Base-by-base conservation (phyloP, 92 coral and sea anemone species). In the Porites divaricata region DNA sequence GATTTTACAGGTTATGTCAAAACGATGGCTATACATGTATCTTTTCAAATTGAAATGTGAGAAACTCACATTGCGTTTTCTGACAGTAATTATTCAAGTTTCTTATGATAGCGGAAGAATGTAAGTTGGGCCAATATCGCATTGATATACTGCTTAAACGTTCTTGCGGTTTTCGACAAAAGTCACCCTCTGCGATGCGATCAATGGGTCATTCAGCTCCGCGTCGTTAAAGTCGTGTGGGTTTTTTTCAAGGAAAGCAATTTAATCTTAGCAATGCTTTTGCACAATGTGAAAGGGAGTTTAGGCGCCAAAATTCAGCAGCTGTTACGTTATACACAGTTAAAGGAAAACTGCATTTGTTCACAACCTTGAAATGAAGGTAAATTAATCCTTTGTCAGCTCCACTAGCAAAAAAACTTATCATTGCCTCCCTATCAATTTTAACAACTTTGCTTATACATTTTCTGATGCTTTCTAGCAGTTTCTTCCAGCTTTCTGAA, bases 141-240 rank as follows among this genome's bases (percentile, higher is more conserved):
- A 24, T 59, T 25, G 26, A 57, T 58, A 63, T 75, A 82, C 71
- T 22, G 69, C 66, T 57, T 50, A 20, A 70, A 61, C 53, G 79
- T 20, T 22, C 16, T 62, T 82, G 86, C 57, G 86, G 86, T 82
- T 72, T 70, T 63, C 41, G 28, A 71, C 62, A 79, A 66, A 52
- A 24, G 74, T 66, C 65, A 16, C 74, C 68, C 83, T 10, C 71
- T 41, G 70, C 45, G 81, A 77, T 61, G 63, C 52, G 22, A 69
- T 57, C 51, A 68, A 23, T 80, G 20, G 56, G 54, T 54, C 78
- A 59, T 70, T 61, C 12, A 53, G 58, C 79, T 51, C 63, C 20
- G 59, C 58, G 12, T 48, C 25, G 66, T 57, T 45, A 10, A 14
- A 48, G 12, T 45, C 75, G 19, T 52, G 79, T 61, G 79, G 67